Base-by-base conservation (phyloP, 2,113 vertebrate species). In the Callipepla californica region DNA sequence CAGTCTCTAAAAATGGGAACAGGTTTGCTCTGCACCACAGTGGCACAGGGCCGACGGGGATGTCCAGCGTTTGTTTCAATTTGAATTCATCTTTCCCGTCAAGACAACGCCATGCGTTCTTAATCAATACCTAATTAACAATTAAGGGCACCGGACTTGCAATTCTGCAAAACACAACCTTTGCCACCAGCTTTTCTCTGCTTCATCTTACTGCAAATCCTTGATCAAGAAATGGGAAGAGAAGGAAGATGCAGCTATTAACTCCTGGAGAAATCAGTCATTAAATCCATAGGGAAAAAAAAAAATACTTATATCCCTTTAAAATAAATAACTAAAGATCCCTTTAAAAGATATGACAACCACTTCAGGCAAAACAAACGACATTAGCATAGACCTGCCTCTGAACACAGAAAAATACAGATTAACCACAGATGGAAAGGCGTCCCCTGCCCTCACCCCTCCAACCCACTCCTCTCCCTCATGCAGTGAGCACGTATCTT, bases 401-500 rank as follows among this genome's bases (percentile, higher is more conserved):
- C 85, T 47, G 61, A n/a, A 59, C 6, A 36, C 34, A 81, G 42
- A 55, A 87, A 85, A 82, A 73, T 22, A 16, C 8, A 44, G 70
- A 36, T 8, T 0, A 0, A 66, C 25, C 19, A 77, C 69, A 92
- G 16, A 30, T 66, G 40, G 79, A 55, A 87, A 67, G 21, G 13
- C 18, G 76, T 20, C 9, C 48, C 23, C 36, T 65, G 63, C 72
- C 87, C 70, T 79, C 36, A 87, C 72, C 78, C 50, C 50, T 85
- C n/a, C 42, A 26, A 50, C 34, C 40, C 55, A 69, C 47, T 76
- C 76, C 32, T 74, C 73, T 79, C 80, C 58, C 26, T 89, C 53
- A 53, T 23, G 45, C 42, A 85, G 78, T 57, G 25, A 91, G 17
- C 87, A 89, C 75, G 94, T 83, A 93, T 90, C 94, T 91, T 70